Evolutionary conservation across 2,113 vertebrate genomes (phyloP), one percentile per base, ranked within the genome.

Genomic region (Colaptes auratus): DNA sequence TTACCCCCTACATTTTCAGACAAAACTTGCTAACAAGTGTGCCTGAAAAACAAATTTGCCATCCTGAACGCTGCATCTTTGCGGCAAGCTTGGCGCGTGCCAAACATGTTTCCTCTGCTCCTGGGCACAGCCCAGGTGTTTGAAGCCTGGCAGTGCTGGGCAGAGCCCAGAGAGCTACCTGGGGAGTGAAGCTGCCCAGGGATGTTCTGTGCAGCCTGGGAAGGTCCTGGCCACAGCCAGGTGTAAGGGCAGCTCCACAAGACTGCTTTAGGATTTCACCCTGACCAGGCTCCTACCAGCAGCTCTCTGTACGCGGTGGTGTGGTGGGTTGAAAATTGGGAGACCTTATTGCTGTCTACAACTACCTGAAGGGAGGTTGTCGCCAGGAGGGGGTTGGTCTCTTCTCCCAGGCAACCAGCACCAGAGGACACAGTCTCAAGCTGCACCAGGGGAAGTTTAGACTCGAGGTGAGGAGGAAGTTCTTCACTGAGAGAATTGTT

Each of bases 1-100:
- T 59, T 61, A 60, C 77, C 90, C 75, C 6, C 10, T 94, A 71
- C 65, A 90, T 83, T 93, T 93, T 94, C 86, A 86, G 90, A 60
- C 39, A 91, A 86, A 83, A 74, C 52, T 88, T 83, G 46, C 69
- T 82, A 88, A 78, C 63, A 61, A 87, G 82, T 72, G 15, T 92
- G 59, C 78, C 72, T 93, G 82, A 59, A 85, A 89, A 39, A 39
- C 11, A 11, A 92, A 21, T 66, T 86, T 20, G 27, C 7, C 8
- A 2, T 80, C 46, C 67, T 92, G 69, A 55, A 82, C 93, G 31
- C 33, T 56, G 31, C 19, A 5, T n/a, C 83, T 86, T 86, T 83
- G 61, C 88, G 36, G 53, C 36, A 67, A 77, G 25, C 52, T 66
- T 83, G 10, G 3, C 48, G 20, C 0, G 2, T 84, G 44, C 44